These are phyloP conservation scores for Xestia ashworthii DNA, from an alignment of 2,888 invertebrate genomes.

Conservation along the genomic window DNA sequence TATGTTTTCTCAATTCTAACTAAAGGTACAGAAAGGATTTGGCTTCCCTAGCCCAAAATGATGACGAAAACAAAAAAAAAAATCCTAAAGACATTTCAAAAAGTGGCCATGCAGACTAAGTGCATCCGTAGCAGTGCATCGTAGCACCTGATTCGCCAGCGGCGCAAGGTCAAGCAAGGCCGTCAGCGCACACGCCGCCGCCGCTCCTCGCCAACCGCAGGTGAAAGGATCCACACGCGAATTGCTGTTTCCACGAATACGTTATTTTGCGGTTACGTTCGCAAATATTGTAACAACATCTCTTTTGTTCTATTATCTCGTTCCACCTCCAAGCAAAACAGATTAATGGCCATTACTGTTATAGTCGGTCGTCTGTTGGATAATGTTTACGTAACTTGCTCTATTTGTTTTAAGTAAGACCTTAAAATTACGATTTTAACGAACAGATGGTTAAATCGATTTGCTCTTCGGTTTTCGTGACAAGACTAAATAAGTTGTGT, in stretches of 20 bases:
- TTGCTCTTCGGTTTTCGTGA: conserved; percentile 41
- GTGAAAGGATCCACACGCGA: conserved; percentile 52
- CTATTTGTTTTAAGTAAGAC: conserved; percentile 8
- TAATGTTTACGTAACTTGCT: conserved; percentile 33
- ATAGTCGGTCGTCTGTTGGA: conserved; percentile 9
- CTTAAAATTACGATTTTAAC: conserved; percentile 12
- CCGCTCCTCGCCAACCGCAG: conserved; percentile 18
- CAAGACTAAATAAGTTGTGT: conserved; percentile 36
- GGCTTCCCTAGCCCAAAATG: background rate
- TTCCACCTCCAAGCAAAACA: conserved; percentile 18
- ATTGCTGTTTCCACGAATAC: conserved; percentile 40
- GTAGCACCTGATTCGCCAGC: conserved; percentile 40
- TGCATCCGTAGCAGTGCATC: conserved; percentile 5
- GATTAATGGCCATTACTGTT: conserved; percentile 16
- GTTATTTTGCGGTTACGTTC: conserved; percentile 31
- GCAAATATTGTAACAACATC: conserved; percentile 19
- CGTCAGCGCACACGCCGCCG: conserved; percentile 33
- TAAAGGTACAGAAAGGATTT: background rate
- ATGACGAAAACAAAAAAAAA: background rate
- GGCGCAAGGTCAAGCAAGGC: conserved; percentile 65
- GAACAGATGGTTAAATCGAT: conserved; percentile 24
- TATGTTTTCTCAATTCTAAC: background rate
- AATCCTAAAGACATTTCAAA: background rate
- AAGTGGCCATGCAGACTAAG: background rate
- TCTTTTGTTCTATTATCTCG: conserved; percentile 16